phyloP scores from a whole-genome alignment of 2,888 invertebrate genomes.

The Macrosiphum euphorbiae region DNA sequence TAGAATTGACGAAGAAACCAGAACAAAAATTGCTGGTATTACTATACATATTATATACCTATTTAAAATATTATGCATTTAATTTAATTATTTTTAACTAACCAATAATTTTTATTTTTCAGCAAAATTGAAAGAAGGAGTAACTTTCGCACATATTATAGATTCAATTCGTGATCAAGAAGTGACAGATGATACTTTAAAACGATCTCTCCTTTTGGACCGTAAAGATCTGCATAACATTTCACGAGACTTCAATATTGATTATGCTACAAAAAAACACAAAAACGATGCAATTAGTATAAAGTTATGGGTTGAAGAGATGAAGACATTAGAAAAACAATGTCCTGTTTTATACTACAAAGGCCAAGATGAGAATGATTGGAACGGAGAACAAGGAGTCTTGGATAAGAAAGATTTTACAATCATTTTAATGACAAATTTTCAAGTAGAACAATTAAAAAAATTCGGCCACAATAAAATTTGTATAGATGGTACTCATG shows the following conservation, averaged over 20 bases:
- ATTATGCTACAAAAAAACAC: background rate
- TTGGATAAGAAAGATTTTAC: conserved; percentile 65
- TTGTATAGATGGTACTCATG: conserved; percentile 68
- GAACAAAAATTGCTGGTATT: too few relatives aligned
- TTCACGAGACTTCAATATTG: conserved; percentile 27
- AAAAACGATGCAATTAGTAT: conserved; percentile 47
- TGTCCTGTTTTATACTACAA: conserved; percentile 57
- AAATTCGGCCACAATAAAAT: conserved; percentile 67
- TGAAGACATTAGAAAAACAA: conserved; percentile 10
- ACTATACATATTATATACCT: too few relatives aligned
- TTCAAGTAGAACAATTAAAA: conserved; percentile 66
- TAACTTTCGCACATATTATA: background rate
- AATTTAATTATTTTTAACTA: background rate
- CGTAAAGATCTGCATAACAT: conserved; percentile 41
- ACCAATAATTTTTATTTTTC: background rate
- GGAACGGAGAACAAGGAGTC: conserved; percentile 39
- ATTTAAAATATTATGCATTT: too few relatives aligned
- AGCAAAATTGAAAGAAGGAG: conserved; percentile 12
- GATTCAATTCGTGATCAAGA: background rate
- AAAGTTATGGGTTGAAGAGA: conserved; percentile 39
- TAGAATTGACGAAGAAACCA: background rate
- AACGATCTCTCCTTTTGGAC: conserved; percentile 4
- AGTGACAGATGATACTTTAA: background rate
- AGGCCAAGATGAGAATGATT: conserved; percentile 60
- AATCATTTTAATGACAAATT: conserved; percentile 68